Conservation (phyloP, 2,888 invertebrate genomes). For the Nematopogon swammerdamellus region DNA sequence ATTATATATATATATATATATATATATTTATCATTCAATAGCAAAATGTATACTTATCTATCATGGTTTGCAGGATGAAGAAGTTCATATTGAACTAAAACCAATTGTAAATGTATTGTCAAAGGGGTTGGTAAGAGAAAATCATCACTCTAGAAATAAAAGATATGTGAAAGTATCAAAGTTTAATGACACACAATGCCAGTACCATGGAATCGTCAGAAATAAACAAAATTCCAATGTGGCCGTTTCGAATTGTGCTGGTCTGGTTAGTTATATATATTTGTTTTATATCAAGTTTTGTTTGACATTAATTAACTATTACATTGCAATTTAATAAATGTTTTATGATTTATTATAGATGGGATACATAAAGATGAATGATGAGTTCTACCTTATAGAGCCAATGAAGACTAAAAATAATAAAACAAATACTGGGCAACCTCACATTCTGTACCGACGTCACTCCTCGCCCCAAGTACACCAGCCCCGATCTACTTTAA, state of each 20-base stretch:
- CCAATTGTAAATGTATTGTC: background rate
- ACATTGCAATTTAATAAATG: no score
- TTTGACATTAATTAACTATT: no score
- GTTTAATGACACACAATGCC: background rate
- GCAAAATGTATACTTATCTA: no score
- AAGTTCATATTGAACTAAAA: conserved; percentile 3
- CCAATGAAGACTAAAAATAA: background rate
- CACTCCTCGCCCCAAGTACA: no score
- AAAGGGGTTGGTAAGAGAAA: background rate
- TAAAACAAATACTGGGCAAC: conserved; percentile 1
- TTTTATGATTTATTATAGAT: conserved; percentile 2
- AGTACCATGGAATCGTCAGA: conserved; percentile 2
- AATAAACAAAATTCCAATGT: conserved; percentile 2
- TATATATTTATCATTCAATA: no score
- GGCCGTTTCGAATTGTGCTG: conserved; percentile 3
- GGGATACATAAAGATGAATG: conserved; percentile 1
- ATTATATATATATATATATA: no score
- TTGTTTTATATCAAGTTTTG: no score
- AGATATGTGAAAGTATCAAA: background rate
- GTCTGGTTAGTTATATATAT: conserved; percentile 4
- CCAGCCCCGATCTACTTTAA: no score
- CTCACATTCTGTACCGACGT: background rate
- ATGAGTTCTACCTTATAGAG: conserved; percentile 1
- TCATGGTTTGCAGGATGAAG: conserved; percentile 3
- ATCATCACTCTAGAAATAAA: background rate